phyloP scores from a whole-genome alignment of 1,140 invertebrate genomes.

The Lasaia peninsularis region DNA sequence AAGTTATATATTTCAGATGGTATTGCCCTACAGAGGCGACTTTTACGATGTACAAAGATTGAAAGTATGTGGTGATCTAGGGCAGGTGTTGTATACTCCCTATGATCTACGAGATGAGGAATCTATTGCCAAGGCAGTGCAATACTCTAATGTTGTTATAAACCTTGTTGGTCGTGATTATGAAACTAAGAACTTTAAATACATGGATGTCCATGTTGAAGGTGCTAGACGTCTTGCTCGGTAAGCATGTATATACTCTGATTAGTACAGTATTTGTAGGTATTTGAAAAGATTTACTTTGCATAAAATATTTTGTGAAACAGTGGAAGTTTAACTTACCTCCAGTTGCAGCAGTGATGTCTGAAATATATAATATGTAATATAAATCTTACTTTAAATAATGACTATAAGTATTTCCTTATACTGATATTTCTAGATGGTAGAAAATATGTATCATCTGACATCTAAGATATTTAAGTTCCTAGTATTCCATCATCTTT shows the following conservation, averaged over 20 bases:
- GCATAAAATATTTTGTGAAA: too few relatives aligned
- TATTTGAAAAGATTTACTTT: conserved; percentile 3
- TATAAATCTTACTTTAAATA: too few relatives aligned
- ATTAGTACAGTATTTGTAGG: not conserved
- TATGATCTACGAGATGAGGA: conserved; percentile 93
- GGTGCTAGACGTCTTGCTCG: conserved; percentile 85
- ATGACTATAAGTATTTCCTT: too few relatives aligned
- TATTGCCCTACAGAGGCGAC: conserved; percentile 95
- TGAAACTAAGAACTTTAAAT: conserved; percentile 94
- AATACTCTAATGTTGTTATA: conserved; percentile 98
- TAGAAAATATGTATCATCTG: too few relatives aligned
- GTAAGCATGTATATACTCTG: conserved; percentile 31
- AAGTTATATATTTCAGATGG: conserved; percentile 81
- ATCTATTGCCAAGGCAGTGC: conserved; percentile 90
- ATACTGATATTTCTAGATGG: too few relatives aligned
- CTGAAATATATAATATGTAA: too few relatives aligned
- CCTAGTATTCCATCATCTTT: too few relatives aligned
- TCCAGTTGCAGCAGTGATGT: too few relatives aligned
- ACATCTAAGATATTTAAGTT: too few relatives aligned
- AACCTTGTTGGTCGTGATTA: conserved; percentile 95
- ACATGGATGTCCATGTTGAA: conserved; percentile 88
- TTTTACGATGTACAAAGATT: conserved; percentile 85
- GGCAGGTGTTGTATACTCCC: conserved; percentile 95
- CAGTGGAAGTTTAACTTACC: too few relatives aligned
- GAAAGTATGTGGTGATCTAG: conserved; percentile 94